Conservation (phyloP, 2,113 vertebrate species). For the Neopipo cinnamomea region DNA sequence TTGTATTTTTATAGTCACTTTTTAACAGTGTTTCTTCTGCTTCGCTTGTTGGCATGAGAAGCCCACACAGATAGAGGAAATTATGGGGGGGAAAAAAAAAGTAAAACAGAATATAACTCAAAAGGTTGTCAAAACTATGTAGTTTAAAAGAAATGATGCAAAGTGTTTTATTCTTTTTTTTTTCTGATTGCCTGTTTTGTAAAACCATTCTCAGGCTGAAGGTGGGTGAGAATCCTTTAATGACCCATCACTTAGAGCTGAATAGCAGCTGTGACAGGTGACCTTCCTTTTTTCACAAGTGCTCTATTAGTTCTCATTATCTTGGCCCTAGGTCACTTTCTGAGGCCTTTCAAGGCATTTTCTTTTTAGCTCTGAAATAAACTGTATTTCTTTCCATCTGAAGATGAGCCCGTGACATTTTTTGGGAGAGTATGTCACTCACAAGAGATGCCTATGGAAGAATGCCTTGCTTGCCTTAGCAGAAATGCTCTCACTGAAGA, state of each 20-base stretch:
- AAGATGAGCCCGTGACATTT: not conserved
- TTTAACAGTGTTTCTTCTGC: not conserved
- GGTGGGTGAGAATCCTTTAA: conserved; percentile 27
- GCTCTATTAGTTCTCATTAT: conserved; percentile 49
- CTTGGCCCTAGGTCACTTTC: not conserved
- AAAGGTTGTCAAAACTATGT: not conserved
- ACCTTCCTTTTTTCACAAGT: conserved; percentile 31
- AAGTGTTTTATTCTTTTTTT: not conserved
- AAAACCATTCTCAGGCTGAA: not conserved
- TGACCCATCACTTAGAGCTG: conserved; percentile 17
- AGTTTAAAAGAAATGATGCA: not conserved
- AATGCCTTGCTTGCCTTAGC: not conserved
- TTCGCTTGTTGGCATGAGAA: not conserved
- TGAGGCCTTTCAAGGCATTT: not conserved
- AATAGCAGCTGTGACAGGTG: conserved; percentile 27
- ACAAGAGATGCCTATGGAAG: not conserved
- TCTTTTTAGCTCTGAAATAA: not conserved
- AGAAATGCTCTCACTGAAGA: not conserved
- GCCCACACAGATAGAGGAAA: not conserved
- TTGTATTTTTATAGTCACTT: not conserved
- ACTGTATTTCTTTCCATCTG: not conserved
- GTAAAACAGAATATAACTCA: not conserved
- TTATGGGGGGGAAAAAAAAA: not conserved
- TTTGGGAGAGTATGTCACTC: not conserved
- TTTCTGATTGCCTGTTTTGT: not conserved